A percentile compares a stretch with the other conserved stretches of the same genome.
Conservation (phyloP, 2,888 invertebrate species). For the Apamea monoglypha region DNA sequence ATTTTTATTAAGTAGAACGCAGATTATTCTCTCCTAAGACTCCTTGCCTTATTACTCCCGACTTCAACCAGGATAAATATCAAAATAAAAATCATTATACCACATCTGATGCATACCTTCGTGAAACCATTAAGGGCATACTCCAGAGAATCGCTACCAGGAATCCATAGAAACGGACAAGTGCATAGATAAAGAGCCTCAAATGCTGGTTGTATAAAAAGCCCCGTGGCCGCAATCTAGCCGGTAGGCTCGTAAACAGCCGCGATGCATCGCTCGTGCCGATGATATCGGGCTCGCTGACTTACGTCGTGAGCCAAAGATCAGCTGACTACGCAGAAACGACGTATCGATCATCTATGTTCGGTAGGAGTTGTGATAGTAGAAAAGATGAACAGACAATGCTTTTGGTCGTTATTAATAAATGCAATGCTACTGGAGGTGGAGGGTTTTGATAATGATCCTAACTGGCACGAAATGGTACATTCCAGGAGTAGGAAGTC, state of each 20-base stretch:
- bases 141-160: slow-evolving; percentile 44
- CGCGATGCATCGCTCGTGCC: slow-evolving; percentile 83
- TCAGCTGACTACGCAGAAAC: slow-evolving; percentile 52
- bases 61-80: slow-evolving; percentile 3
- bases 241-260: slow-evolving; percentile 79
- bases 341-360: slow-evolving; percentile 53
- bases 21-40: slow-evolving; percentile 5
- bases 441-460: slow-evolving; percentile 9
- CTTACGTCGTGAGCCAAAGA: slow-evolving; percentile 76
- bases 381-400: slow-evolving; percentile 29
- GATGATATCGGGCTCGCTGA: slow-evolving; percentile 79
- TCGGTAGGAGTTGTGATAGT: slow-evolving; percentile 29
- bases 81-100: slow-evolving; percentile 25
- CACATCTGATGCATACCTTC: slow-evolving; percentile 23
- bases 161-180: slow-evolving; percentile 56
- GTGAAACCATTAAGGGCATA: slow-evolving; percentile 33
- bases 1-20: not conserved
- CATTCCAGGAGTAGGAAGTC: not conserved
- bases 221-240: slow-evolving; percentile 59
- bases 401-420: slow-evolving; percentile 30
- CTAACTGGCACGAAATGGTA: slow-evolving; percentile 2
- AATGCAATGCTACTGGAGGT: not conserved
- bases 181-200: slow-evolving; percentile 59
- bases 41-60: not conserved
- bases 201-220: slow-evolving; percentile 59